A percentile compares a stretch with the other conserved stretches of the same genome.
phyloP scores from a whole-genome alignment of 92 coral and sea anemone genomes.

The Umimayanthus kanabou region DNA sequence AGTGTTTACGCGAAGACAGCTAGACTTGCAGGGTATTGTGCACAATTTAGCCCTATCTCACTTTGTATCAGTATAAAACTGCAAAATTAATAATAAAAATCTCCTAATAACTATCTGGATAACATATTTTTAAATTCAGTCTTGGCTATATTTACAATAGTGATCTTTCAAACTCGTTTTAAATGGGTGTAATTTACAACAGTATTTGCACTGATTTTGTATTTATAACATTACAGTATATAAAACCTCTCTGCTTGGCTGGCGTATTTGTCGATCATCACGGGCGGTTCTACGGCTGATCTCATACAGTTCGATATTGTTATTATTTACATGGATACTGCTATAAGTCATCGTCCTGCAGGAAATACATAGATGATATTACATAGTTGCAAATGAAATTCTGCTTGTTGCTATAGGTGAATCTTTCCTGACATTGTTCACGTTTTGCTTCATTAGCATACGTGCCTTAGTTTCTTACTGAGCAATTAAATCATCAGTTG shows the following conservation, averaged over 20 bases:
- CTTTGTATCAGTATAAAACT: background rate
- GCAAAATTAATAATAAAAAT: background rate
- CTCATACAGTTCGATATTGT: background rate
- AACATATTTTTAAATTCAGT: conserved; percentile 15
- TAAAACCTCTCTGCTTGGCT: conserved; percentile 33
- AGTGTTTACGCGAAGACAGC: too few species aligned
- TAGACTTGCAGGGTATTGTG: too few species aligned
- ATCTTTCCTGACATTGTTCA: too few species aligned
- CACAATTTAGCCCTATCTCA: too few species aligned
- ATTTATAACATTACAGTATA: conserved; percentile 25
- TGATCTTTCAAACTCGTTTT: conserved; percentile 32
- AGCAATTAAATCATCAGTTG: too few species aligned
- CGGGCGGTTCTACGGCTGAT: background rate
- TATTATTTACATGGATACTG: background rate
- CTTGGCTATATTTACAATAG: conserved; percentile 33
- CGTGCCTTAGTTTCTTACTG: too few species aligned
- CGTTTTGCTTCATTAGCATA: too few species aligned
- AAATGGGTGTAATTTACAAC: conserved; percentile 27
- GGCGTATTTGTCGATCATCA: background rate
- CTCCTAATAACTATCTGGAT: background rate
- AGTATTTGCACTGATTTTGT: conserved; percentile 9
- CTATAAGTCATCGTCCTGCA: conserved; percentile 30
- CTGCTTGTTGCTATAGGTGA: too few species aligned
- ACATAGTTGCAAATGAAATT: background rate
- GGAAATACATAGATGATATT: background rate